Evolutionary conservation across 2,888 invertebrate species (phyloP), one percentile per base, ranked within the genome.

Genomic region (Pollenia angustigena): DNA sequence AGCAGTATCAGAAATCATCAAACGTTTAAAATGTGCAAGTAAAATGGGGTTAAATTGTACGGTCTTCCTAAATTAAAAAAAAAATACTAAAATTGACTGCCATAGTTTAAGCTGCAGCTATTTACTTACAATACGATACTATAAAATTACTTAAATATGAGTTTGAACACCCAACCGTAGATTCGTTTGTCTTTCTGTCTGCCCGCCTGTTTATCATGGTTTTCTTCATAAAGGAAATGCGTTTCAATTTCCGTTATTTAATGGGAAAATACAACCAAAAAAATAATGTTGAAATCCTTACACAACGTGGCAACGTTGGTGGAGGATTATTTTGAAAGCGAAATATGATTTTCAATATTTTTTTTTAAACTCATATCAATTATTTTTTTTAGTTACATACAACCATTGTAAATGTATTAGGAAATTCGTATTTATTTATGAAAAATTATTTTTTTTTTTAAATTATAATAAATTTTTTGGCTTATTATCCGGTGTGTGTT

Each of bases 231-330:
- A 76, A 81, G 83, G 87, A 87, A 87, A 78, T 81, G 84, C 87
- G 87, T 84, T 87, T 87, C 74, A 87, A 87, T 87, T 81, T 87
- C 87, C 87, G 83, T 44, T 84, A 8, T 69, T 58, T 84, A 87
- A 87, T 87, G 87, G 69, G 84, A 81, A 71, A 76, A 52, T 52
- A 23, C 18, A 66, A 16, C 42, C 56, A 54, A 66, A 42, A 54
- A 32, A 32, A 46, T 48, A 9, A 71, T 46, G 11, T 9, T 60
- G 42, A 66, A 76, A 80, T 60, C 52, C 76, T 62, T 79, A 76
- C 44, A 62, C n/a, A 56, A 74, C 75, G 56, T 68, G 40, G 23
- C 23, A 60, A 11, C 12, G 16, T 48, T 50, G 71, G 68, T 69
- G 54, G 62, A 50, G 66, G 60, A 80, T 75, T 69, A 23, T 48